phyloP scores from a whole-genome alignment of 2,797 vertebrate species.

The Florisuga fusca region DNA sequence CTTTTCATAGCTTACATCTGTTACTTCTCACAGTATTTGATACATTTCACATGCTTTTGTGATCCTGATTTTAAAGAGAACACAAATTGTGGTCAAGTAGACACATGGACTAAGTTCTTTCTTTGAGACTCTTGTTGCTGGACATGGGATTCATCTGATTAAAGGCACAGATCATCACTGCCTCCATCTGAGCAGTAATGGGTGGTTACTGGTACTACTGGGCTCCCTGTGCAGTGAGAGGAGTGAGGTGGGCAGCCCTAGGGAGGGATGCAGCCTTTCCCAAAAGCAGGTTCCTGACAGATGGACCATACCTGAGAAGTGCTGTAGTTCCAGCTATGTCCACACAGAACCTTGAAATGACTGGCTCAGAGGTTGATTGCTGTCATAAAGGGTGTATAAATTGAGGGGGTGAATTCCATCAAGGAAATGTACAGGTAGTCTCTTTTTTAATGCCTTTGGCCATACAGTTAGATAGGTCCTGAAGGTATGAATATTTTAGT shows the following conservation, averaged over 20 bases:
- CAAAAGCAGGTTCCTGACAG: not conserved
- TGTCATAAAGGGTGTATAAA: not conserved
- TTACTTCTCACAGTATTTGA: not conserved
- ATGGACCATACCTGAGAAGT: not conserved
- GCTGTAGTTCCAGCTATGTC: not conserved
- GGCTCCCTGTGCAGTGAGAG: not conserved
- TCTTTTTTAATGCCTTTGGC: not conserved
- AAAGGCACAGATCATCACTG: not conserved
- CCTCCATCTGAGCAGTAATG: not conserved
- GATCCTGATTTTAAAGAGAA: not conserved
- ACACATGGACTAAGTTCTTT: not conserved
- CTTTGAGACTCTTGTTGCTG: not conserved
- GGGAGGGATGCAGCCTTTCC: not conserved
- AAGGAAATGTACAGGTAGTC: not conserved
- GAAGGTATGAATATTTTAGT: not conserved
- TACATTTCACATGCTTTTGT: not conserved
- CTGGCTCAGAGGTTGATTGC: not conserved
- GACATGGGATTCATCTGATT: not conserved
- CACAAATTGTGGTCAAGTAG: not conserved
- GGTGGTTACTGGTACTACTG: not conserved
- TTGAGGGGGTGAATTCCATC: not conserved
- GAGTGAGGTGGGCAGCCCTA: not conserved
- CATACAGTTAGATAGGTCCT: not conserved
- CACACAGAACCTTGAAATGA: fast-evolving
- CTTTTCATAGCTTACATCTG: constrained; percentile 12